Base-by-base conservation (phyloP, 2,888 invertebrate species). In the Tenthredo mesomela region DNA sequence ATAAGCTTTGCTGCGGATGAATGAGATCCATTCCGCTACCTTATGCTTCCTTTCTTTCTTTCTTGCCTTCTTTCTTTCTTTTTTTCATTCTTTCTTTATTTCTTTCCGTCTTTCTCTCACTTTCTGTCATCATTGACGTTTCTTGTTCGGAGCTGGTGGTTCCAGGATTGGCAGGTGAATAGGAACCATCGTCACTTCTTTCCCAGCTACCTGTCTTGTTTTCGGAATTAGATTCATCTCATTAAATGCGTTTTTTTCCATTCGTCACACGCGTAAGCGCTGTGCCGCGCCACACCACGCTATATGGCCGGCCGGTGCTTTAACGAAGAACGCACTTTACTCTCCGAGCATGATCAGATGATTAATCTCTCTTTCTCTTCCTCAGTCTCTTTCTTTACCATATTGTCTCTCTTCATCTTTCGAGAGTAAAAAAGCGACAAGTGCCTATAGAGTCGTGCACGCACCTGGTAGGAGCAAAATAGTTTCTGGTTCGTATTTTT, bases 171-270 rank as follows among this genome's bases (percentile, higher is more conserved):
- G 47, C 75, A 75, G 75, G 47, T 75, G 75, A 75, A 47, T 29
- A 43, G 75, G 15, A 33, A 75, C 25, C 47, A 47, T 73, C 73
- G 47, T 73, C 40, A 73, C 73, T 73, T 73, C 40, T 73, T 50
- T 18, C 25, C 12, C 3, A 29, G 25, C 47, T 77, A 77, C 75
- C 50, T n/a, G 77, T 77, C 77, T 77, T 77, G 77, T 54, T 50
- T 54, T 77, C 25, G 58, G 21, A 80, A 80, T 80, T 80, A 80
- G 58, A 80, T 61, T 80, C 80, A 40, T 58, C 58, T 80, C 58
- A 80, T 80, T 61, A 40, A 61, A 80, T 80, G 25, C 40, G 5
- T 58, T 80, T 80, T 80, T 73, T 43, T 29, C 67, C 25, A 67
- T 67, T 67, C 67, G 67, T 67, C 29, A 67, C 67, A 67, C 67